These are phyloP conservation scores for Ailurus styani DNA, from an alignment of 2,113 vertebrate species.

Conservation along the genomic window DNA sequence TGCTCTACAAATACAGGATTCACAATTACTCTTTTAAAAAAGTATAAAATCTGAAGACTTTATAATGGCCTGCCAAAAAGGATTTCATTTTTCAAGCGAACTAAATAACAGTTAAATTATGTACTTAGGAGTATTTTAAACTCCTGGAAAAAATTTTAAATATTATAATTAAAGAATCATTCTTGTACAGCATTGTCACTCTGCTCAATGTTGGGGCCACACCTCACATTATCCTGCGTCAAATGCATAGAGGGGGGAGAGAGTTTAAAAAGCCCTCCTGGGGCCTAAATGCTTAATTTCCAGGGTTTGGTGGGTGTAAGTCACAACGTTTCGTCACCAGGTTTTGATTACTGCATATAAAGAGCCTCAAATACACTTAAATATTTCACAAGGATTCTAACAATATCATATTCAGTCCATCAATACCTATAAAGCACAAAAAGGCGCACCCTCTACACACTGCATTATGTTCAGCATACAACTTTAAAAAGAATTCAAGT, in stretches of 20 bases:
- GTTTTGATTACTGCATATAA: conserved; percentile 40
- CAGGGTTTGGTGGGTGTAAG: conserved; percentile 61
- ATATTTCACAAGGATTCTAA: conserved; percentile 41
- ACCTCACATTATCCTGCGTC: conserved; percentile 35
- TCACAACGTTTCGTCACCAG: conserved; percentile 59
- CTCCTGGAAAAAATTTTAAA: conserved; percentile 64
- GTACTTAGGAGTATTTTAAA: conserved; percentile 60
- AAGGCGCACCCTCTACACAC: not conserved
- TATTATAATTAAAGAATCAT: conserved; percentile 70
- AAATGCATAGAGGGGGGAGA: not conserved
- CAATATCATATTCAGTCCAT: conserved; percentile 46
- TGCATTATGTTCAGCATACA: conserved; percentile 36
- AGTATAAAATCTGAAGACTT: conserved; percentile 61
- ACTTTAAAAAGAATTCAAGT: conserved; percentile 39
- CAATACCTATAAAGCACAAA: conserved; percentile 35
- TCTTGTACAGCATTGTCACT: conserved; percentile 60
- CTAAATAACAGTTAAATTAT: conserved; percentile 61
- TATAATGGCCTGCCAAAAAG: conserved; percentile 64
- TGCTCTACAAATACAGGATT: conserved; percentile 41
- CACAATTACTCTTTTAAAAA: conserved; percentile 60
- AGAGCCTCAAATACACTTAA: conserved; percentile 48
- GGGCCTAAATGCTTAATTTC: conserved; percentile 25
- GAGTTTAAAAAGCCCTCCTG: conserved; percentile 45
- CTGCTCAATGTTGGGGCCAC: conserved; percentile 5
- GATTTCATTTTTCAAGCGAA: conserved; percentile 61